phyloP scores from a whole-genome alignment of 2,113 vertebrate genomes.

The Epinephelus cyanopodus region DNA sequence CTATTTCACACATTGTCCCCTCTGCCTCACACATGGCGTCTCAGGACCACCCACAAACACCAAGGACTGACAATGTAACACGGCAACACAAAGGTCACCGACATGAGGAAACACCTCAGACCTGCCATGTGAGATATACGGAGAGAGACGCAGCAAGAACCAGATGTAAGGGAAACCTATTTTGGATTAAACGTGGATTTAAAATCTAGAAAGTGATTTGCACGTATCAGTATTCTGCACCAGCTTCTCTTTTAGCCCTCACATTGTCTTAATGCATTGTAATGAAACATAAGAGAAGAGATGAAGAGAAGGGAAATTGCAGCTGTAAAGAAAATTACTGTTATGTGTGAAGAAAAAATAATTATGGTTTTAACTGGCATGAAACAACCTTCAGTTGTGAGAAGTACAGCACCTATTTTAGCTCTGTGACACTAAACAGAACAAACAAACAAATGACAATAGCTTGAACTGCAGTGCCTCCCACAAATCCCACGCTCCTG shows the following conservation, averaged over 20 bases:
- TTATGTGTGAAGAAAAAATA: neutral
- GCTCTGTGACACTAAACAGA: constrained; percentile 23
- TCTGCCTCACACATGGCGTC: constrained; percentile 19
- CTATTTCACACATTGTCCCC: constrained; percentile 53
- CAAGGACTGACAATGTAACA: constrained; percentile 18
- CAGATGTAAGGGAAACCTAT: neutral
- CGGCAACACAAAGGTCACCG: constrained; percentile 42
- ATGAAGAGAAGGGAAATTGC: neutral
- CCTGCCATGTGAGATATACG: neutral
- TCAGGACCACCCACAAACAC: constrained; percentile 24
- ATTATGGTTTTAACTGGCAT: neutral
- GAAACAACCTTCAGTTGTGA: neutral
- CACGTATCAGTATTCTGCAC: neutral
- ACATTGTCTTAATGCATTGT: neutral
- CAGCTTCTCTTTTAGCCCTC: neutral
- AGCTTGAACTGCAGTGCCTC: constrained; percentile 16
- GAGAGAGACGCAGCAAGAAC: neutral
- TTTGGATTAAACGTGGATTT: neutral
- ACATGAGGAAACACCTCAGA: constrained; percentile 4
- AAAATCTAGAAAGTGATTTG: neutral
- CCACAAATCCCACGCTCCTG: constrained; percentile 27
- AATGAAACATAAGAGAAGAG: neutral
- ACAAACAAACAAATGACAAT: constrained; percentile 32
- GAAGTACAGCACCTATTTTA: neutral
- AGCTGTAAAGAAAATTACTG: neutral